phyloP scores from a whole-genome alignment of 1,140 invertebrate genomes.

The Drepana arcuata region DNA sequence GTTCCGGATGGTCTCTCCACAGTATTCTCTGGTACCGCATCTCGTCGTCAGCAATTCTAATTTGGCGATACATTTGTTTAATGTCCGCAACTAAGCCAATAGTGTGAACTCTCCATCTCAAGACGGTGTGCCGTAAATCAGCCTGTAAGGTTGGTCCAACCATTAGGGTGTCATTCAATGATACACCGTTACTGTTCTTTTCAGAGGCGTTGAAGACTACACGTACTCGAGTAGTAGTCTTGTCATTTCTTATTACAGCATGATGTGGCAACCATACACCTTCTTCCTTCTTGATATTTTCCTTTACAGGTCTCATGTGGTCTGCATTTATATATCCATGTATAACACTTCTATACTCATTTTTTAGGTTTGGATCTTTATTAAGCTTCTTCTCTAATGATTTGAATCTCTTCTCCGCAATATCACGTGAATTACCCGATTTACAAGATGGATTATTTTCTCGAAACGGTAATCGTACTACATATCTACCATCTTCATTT shows the following conservation, averaged over 20 bases:
- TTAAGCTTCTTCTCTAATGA: constrained; percentile 5
- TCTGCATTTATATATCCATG: constrained; percentile 11
- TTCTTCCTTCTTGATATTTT: constrained; percentile 1
- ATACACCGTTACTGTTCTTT: constrained; percentile 2
- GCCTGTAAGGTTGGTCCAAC: constrained; percentile 7
- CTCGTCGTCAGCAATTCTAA: constrained; percentile 14
- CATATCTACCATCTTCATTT: constrained; percentile 5
- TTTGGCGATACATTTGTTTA: constrained; percentile 6
- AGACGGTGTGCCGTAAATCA: constrained; percentile 3
- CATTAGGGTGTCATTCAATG: constrained; percentile 7
- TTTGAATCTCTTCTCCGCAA: constrained; percentile 4
- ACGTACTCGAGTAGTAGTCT: constrained; percentile 7
- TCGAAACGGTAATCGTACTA: constrained; percentile 11
- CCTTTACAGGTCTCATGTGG: constrained; percentile 10
- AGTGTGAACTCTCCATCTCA: constrained; percentile 4
- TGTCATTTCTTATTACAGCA: constrained; percentile 6
- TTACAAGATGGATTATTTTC: constrained; percentile 5
- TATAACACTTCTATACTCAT: constrained; percentile 7
- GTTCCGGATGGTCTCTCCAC: constrained; percentile 14
- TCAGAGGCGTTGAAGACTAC: constrained; percentile 10
- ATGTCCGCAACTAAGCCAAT: constrained; percentile 4
- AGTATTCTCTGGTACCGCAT: constrained; percentile 28
- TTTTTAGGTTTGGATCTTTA: constrained; percentile 6
- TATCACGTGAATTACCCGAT: constrained; percentile 6
- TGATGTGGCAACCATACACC: constrained; percentile 10